Conservation (phyloP, 30 jellyfish, hydroid and myxozoan genomes). For the Chrysaora quinquecirrha region DNA sequence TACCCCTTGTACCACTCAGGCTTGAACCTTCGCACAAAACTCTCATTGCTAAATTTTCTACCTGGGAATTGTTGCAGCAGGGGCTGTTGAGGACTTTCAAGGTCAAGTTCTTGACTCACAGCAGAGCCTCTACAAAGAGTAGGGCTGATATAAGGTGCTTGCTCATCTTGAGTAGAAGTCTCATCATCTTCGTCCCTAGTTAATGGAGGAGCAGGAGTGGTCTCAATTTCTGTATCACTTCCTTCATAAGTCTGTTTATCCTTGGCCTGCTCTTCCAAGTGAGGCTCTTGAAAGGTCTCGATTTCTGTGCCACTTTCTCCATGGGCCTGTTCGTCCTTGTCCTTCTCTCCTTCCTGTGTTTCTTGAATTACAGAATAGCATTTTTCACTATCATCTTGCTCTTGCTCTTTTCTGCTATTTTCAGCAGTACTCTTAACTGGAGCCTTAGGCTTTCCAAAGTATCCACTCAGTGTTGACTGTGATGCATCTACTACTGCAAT, state of each 20-base stretch:
- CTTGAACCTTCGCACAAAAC: constrained; percentile 1
- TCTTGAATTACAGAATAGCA: constrained; percentile 32
- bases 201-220: too few species aligned
- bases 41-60: not conserved
- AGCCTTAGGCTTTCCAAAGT: constrained; percentile 27
- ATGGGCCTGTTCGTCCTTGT: not conserved
- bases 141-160: not conserved
- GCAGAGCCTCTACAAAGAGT: not conserved
- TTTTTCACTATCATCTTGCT: constrained; percentile 18
- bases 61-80: constrained; percentile 14
- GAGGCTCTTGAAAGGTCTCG: not conserved
- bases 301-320: not conserved
- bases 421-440: constrained; percentile 23
- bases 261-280: too few species aligned
- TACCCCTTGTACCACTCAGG: constrained; percentile 30
- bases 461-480: constrained; percentile 42
- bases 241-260: too few species aligned
- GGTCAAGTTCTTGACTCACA: not conserved
- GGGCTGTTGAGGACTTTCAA: not conserved
- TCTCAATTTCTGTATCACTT: too few species aligned
- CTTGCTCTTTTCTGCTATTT: constrained; percentile 19
- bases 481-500: constrained; percentile 42
- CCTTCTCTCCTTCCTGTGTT: not conserved
- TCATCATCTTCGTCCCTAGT: not conserved
- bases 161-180: constrained; percentile 5